Base-by-base conservation (phyloP, 2,888 invertebrate species). In the Rhagium mordax region DNA sequence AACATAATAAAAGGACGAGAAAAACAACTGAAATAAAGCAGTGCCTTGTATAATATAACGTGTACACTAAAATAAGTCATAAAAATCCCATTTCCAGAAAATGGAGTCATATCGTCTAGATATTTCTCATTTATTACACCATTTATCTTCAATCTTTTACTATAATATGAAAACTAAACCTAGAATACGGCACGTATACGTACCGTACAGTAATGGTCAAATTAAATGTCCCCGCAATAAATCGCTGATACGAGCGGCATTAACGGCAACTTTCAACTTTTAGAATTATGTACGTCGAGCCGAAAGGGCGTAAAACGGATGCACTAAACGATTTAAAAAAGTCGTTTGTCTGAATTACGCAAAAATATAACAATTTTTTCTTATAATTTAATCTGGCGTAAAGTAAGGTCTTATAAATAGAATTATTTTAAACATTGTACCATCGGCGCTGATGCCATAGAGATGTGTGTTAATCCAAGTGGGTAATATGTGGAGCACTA, bases 61-160 rank as follows among this genome's bases (percentile, higher is more conserved):
- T 77, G 79, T 80, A 78, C 78, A 74, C 78, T 82, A 78, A 78
- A 81, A 79, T 80, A 77, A 76, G 77, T 78, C 78, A 77, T 82
- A 82, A 82, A 82, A 82, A 77, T 81, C 77, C 81, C 81, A 81
- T 81, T 82, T 80, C 79, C 81, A 79, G 82, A 81, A 82, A 82
- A 82, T 81, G 81, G 82, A 80, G 80, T 79, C 81, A 73, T 81
- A 82, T 79, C 82, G 79, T 82, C 81, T 79, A 78, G 81, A 82
- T 82, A 82, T 82, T 81, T 81, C 81, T 77, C 81, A 79, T 82
- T 82, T 82, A 82, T 82, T 78, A 79, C 81, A 62, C 76, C 81
- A 80, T 81, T 82, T 81, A 81, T 81, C 81, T 78, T 74, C 75
- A 79, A 80, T 82, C 80, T 78, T 80, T 81, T 75, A 74, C 75